Evolutionary conservation across 2,888 invertebrate species (phyloP).

Genomic region (Fabriciana adippe): DNA sequence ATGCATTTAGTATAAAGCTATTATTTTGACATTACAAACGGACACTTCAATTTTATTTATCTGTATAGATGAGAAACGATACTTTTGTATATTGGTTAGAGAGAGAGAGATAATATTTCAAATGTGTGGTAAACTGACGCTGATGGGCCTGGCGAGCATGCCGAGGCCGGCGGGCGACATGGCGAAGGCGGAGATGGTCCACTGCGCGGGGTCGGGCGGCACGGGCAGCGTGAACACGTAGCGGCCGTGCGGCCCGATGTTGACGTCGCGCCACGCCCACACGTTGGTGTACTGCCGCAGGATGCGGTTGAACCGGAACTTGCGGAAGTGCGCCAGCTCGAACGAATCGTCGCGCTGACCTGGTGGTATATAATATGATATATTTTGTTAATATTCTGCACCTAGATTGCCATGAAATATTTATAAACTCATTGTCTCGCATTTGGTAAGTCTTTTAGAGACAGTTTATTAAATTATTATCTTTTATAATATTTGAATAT

Average conservation of each 20-base stretch:
- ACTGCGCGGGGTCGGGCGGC: conserved; percentile 86
- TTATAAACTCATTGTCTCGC: no score
- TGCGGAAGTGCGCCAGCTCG: conserved; percentile 88
- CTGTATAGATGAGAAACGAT: no score
- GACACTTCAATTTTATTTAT: no score
- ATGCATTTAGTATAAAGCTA: no score
- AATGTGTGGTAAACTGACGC: conserved; percentile 44
- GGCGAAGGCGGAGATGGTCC: conserved; percentile 96
- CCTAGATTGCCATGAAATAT: no score
- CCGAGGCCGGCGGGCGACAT: conserved; percentile 95
- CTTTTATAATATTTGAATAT: no score
- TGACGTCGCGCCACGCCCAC: conserved; percentile 97
- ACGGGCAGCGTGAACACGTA: conserved; percentile 86
- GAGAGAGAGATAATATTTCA: no score
- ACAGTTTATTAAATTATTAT: no score
- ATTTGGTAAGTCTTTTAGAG: no score
- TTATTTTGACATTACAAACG: no score
- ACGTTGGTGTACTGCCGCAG: conserved; percentile 96
- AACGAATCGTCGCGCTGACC: conserved; percentile 85
- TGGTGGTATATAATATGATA: conserved; percentile 43
- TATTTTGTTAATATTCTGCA: no score
- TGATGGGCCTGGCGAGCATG: conserved; percentile 90
- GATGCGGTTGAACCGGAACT: conserved; percentile 92
- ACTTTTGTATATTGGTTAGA: no score
- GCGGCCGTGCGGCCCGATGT: conserved; percentile 95